A percentile compares a stretch with the other conserved stretches of the same genome.
Evolutionary conservation across 2,797 vertebrate species (phyloP).

Genomic region (Arvicola amphibius): DNA sequence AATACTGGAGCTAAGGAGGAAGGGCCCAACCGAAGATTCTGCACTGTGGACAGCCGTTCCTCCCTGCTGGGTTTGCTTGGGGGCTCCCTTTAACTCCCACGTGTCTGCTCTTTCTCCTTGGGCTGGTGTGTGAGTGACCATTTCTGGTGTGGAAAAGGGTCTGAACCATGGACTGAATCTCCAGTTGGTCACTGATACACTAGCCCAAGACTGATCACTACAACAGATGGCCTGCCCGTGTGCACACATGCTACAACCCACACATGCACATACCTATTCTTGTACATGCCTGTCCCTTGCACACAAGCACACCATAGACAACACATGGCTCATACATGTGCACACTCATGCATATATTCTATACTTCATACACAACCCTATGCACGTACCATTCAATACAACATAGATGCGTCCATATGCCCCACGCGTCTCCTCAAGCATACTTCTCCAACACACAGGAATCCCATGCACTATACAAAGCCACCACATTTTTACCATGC

Average conservation of each 20-base stretch:
- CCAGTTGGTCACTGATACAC: background rate
- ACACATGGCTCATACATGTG: background rate
- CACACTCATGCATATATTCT: background rate
- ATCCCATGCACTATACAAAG: background rate
- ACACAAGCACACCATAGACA: background rate
- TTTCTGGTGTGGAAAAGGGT: background rate
- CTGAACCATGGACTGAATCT: background rate
- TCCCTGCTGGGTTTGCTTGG: background rate
- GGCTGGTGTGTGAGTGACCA: background rate
- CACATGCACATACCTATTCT: background rate
- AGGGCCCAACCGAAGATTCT: background rate
- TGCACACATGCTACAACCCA: background rate
- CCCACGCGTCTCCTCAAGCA: background rate
- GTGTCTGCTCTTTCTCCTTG: background rate
- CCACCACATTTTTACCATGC: background rate
- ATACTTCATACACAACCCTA: background rate
- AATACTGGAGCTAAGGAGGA: rapidly evolving
- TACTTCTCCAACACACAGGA: background rate
- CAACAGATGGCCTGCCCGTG: background rate
- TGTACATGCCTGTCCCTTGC: background rate
- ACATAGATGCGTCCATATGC: background rate
- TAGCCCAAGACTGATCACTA: background rate
- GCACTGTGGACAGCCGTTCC: background rate
- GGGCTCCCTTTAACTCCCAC: background rate
- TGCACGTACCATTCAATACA: background rate